Conservation (phyloP, 2,797 vertebrate species). For the Pristis pectinata region DNA sequence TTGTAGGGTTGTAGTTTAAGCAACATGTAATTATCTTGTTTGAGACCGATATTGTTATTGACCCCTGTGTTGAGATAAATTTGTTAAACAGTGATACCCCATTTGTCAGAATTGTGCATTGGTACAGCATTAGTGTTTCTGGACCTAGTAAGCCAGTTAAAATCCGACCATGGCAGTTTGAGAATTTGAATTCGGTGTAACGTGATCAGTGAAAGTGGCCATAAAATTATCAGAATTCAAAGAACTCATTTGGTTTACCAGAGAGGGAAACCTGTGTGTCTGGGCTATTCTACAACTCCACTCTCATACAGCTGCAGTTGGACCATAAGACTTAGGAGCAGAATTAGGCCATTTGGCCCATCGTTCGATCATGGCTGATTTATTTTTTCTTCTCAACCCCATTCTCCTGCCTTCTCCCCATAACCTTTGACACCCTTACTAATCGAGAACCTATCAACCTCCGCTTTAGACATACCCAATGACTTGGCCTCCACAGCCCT, state of each 20-base stretch:
- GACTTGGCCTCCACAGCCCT: no score
- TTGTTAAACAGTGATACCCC: neutral
- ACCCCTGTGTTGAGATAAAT: neutral
- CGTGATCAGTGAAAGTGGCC: neutral
- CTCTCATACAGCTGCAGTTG: neutral
- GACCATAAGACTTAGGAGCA: no score
- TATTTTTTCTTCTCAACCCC: no score
- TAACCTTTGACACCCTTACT: no score
- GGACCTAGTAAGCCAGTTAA: neutral
- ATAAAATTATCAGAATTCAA: neutral
- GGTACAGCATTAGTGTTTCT: neutral
- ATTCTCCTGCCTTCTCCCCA: no score
- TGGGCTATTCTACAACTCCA: neutral
- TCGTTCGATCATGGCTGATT: no score
- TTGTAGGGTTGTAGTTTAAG: neutral
- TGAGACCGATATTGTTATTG: neutral
- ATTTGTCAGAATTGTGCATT: neutral
- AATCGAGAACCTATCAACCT: no score
- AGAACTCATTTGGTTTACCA: neutral
- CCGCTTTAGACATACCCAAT: no score
- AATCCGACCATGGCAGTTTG: neutral
- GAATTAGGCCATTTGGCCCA: no score
- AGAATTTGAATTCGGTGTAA: neutral
- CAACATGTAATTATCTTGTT: neutral
- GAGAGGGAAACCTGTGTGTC: neutral